A percentile compares a stretch with the other conserved stretches of the same genome.
Evolutionary conservation across 2,113 vertebrate genomes (phyloP).

Genomic region (Cryptotis parvus): DNA sequence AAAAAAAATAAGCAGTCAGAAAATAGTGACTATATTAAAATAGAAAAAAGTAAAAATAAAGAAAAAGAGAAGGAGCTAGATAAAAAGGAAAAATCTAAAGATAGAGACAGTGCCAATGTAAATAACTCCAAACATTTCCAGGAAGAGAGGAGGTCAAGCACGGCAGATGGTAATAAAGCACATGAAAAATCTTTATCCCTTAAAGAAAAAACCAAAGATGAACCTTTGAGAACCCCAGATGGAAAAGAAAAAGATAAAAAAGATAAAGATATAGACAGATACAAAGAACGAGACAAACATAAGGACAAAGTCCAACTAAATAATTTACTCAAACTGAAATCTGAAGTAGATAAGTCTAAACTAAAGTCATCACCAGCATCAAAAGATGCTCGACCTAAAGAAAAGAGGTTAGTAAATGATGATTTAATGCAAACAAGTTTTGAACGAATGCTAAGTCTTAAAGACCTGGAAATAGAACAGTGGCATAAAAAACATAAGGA

Average conservation of each 20-base stretch:
- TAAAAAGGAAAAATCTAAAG: constrained; percentile 93
- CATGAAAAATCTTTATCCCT: constrained; percentile 87
- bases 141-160: constrained; percentile 92
- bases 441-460: constrained; percentile 98
- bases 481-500: constrained; percentile 99
- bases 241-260: constrained; percentile 94
- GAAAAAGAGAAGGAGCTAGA: constrained; percentile 93
- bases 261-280: constrained; percentile 94
- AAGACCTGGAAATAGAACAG: constrained; percentile 98
- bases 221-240: constrained; percentile 91
- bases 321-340: constrained; percentile 88
- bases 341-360: constrained; percentile 92
- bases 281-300: constrained; percentile 94
- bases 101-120: constrained; percentile 81
- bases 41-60: constrained; percentile 92
- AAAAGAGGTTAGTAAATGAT: constrained; percentile 97
- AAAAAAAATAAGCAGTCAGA: constrained; percentile 93
- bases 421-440: constrained; percentile 99
- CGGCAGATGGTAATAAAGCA: constrained; percentile 88
- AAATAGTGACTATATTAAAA: constrained; percentile 90
- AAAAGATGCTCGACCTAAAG: constrained; percentile 94
- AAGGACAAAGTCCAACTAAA: constrained; percentile 92
- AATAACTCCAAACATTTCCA: constrained; percentile 89
- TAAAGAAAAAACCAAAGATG: constrained; percentile 95
- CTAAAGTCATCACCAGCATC: constrained; percentile 88